A percentile compares a stretch with the other conserved stretches of the same genome.
Conservation (phyloP, 2,888 invertebrate genomes). For the Epinotia brunnichana region DNA sequence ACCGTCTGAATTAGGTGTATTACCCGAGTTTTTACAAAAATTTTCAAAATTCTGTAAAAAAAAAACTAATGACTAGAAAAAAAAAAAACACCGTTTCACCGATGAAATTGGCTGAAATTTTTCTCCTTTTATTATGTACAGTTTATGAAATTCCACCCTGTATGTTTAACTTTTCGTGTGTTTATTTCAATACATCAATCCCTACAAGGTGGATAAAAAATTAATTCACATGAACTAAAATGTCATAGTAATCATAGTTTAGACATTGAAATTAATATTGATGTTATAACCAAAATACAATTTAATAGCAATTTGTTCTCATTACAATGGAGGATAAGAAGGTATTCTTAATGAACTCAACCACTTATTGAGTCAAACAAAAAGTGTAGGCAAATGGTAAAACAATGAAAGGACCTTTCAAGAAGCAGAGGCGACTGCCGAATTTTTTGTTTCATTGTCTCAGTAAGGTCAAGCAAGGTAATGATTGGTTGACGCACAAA, state of each 20-base stretch:
- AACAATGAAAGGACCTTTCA: conserved; percentile 26
- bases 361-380: neutral
- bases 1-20: no score
- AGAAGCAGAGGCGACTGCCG: conserved; percentile 13
- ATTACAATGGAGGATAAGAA: neutral
- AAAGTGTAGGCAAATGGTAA: conserved; percentile 17
- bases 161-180: no score
- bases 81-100: no score
- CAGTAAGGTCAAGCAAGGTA: conserved; percentile 38
- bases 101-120: no score
- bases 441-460: conserved; percentile 40
- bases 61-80: no score
- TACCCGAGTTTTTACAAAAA: no score
- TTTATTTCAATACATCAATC: no score
- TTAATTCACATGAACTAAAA: neutral
- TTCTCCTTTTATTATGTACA: no score
- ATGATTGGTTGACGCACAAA: conserved; percentile 39
- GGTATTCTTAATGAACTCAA: neutral
- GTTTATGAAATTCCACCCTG: no score
- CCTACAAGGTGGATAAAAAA: no score
- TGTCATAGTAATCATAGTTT: neutral
- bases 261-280: no score
- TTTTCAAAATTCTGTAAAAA: no score
- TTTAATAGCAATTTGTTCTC: neutral
- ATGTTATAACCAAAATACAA: neutral